Evolutionary conservation across 2,113 vertebrate species (phyloP).

Genomic region (Nematolebias whitei): DNA sequence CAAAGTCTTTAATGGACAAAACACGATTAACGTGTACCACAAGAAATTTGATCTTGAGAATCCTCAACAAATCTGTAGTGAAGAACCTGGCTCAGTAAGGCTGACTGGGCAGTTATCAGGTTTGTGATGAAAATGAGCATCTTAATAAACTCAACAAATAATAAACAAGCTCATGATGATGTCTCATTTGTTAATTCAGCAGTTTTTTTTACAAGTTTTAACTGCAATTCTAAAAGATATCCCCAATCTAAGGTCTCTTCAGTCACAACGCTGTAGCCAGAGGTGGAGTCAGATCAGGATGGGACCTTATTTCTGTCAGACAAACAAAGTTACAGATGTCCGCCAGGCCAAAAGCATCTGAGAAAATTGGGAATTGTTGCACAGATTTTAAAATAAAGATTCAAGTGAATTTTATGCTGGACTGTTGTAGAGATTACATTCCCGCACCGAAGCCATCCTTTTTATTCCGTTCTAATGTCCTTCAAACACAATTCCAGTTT

Average conservation of each 20-base stretch:
- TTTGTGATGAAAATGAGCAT: no score
- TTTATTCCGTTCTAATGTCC: conserved; percentile 1
- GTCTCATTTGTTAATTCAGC: no score
- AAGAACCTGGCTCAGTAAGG: no score
- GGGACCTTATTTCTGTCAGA: conserved; percentile 8
- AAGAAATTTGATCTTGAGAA: no score
- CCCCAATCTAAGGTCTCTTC: neutral
- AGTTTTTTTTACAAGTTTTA: no score
- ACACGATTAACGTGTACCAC: no score
- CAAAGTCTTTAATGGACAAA: no score
- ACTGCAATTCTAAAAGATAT: no score
- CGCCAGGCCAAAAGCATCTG: conserved; percentile 8
- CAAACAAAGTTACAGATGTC: neutral
- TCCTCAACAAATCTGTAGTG: no score
- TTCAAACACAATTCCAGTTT: conserved; percentile 1
- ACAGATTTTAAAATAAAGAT: conserved; percentile 3
- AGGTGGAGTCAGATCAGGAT: conserved; percentile 2
- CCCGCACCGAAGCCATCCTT: neutral
- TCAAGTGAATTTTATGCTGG: conserved; percentile 1
- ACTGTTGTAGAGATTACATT: neutral
- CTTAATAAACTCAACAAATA: no score
- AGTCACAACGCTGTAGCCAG: neutral
- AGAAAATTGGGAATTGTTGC: conserved; percentile 19
- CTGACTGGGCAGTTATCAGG: no score
- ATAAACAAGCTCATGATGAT: no score